Base-by-base conservation (phyloP, 1,140 invertebrate species). In the Cheumatopsyche charites region DNA sequence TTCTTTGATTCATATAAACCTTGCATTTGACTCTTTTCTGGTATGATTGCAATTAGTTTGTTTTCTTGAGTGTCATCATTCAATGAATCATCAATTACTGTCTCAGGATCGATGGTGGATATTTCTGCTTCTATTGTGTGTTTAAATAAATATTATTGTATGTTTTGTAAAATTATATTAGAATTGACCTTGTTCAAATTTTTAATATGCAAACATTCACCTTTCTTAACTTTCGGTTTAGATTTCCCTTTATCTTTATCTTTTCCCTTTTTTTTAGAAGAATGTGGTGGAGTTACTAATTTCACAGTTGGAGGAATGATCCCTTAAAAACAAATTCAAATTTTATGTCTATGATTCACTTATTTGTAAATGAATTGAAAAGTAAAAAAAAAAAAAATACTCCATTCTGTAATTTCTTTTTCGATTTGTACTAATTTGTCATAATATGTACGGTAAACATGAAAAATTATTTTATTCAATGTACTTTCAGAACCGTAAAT, bases 351-450 rank as follows among this genome's bases (percentile, higher is more conserved):
- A 26, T n/a, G 13, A 58, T 58, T 58, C 17, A 7, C 11, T 58
- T 21, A 21, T n/a, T 65, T 47, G 1, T 67, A 49, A 12, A 29
- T 45, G 15, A 15, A 23, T 36, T 36, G 4, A 19, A 62, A 62
- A 9, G 13, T 21, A 9, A 9, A 23, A 3, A n/a, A 6, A 62
- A n/a, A 62, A 36, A 36, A 36, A 36, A 9, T 79, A 85, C 82
- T 81, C 75, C 80, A 78, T 79, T 84, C 80, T 43, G 78, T 78
- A 43, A 84, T 79, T 73, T 81, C 73, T 47, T 84, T 80, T 75
- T 85, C 83, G 68, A 82, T 79, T 29, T 84, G 79, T 9, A 85
- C 77, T 29, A 84, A 67, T 77, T 80, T 83, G 63, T 84, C 81
- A 67, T 80, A 82, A 62, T 80, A 79, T 19, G 81, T 82, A 73